Base-by-base conservation (phyloP, 2,113 vertebrate species). In the Typhlomys cinereus region DNA sequence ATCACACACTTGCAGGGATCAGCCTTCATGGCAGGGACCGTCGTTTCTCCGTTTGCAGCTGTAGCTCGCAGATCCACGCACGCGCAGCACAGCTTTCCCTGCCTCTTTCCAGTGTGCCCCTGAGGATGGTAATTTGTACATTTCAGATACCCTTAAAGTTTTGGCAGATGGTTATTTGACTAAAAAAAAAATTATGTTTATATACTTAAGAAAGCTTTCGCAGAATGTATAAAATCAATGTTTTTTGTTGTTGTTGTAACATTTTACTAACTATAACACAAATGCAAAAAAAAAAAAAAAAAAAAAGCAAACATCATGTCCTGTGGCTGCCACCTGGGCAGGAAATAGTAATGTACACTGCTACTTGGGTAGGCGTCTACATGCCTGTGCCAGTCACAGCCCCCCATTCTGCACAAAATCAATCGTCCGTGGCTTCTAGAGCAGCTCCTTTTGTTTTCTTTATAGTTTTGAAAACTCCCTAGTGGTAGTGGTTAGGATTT, bases 171-270 rank as follows among this genome's bases (percentile, higher is more conserved):
- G 25, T 5, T 2, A 74, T 78, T 75, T 66, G 12, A 75, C 41
- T 83, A 50, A 82, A 88, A n/a, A 78, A 74, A 52, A 21, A 36
- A 71, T 82, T 83, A 13, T 83, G 14, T 61, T 74, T 88, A 2
- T 75, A 34, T 69, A 59, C 9, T 73, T 94, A 52, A 75, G 62
- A 69, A 71, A 39, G 36, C 84, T 89, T 95, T 86, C 94, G 41
- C 9, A 86, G 86, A 73, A 92, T 57, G 4, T 39, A 31, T 66
- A 67, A 79, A n/a, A 62, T 69, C 34, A 21, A 36, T 82, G 39
- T 82, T 17, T 80, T 92, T 96, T 83, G 20, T 27, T 89, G 62
- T 64, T 78, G 25, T 78, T 78, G 92, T 18, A 78, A 57, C 15
- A 79, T 44, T 4, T 66, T 80, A 36, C 93, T 41, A 94, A 86